Conservation (phyloP, 2,113 vertebrate genomes). For the Mustelus asterias region DNA sequence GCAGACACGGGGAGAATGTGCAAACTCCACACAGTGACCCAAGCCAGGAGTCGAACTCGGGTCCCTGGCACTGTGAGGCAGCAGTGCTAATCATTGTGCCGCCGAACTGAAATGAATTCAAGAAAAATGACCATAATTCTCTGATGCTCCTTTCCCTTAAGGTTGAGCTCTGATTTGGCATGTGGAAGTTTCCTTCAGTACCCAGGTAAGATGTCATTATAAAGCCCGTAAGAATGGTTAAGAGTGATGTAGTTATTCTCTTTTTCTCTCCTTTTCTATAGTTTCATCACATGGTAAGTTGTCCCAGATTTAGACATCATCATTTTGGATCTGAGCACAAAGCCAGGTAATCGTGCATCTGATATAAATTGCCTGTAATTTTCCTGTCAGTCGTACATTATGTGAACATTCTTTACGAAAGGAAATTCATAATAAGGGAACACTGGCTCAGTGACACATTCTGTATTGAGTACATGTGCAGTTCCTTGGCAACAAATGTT, state of each 20-base stretch:
- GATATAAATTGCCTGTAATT: slow-evolving; percentile 24
- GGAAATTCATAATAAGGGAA: neutral
- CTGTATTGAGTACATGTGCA: neutral
- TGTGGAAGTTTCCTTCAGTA: neutral
- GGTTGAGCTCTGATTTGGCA: neutral
- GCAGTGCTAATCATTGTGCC: too few species aligned
- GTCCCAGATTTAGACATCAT: neutral
- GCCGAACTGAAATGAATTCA: neutral
- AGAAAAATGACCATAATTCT: neutral
- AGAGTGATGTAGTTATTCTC: too few species aligned
- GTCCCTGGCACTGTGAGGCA: too few species aligned
- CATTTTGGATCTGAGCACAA: neutral
- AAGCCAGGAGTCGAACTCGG: too few species aligned
- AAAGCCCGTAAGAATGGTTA: neutral
- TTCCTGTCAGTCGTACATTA: slow-evolving; percentile 20
- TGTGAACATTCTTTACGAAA: neutral
- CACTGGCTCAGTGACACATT: neutral
- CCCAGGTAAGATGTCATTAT: neutral
- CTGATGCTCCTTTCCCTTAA: neutral
- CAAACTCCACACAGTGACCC: too few species aligned
- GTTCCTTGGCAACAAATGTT: slow-evolving; percentile 3
- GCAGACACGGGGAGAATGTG: too few species aligned
- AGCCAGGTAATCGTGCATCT: neutral
- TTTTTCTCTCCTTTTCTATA: neutral
- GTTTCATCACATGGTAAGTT: neutral